Evolutionary conservation across 2,113 vertebrate genomes (phyloP), one percentile per base, ranked within the genome.

Genomic region (Pomatorhinus ruficollis): DNA sequence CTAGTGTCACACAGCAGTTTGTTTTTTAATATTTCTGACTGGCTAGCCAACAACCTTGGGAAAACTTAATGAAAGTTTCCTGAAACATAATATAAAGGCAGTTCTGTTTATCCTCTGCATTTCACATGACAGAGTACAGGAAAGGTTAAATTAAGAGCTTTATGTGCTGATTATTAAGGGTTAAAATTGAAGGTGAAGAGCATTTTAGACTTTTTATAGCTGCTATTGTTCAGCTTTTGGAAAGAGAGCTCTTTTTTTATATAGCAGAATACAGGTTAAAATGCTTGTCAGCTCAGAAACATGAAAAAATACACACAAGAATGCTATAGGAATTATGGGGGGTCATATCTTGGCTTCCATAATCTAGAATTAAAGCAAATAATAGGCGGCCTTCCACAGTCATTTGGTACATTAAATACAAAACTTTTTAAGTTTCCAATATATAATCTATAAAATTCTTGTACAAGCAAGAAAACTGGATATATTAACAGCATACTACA

Each of bases 51-150:
- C 37, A 93, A 71, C 80, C 75, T 82, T 89, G 74, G 45, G 49
- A n/a, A 86, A 89, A 52, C 60, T 81, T 90, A 89, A 89, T 72
- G 31, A 39, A 96, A 79, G 78, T 65, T 84, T 92, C 49, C 37
- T 96, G 89, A 93, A 96, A 96, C 56, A 47, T 25, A 50, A 79
- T 71, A 78, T 87, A 94, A 97, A 94, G 59, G 47, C 59, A 83
- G 40, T 96, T 95, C 66, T 75, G 22, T 39, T 95, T 85, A 69
- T 24, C 3, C 33, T 92, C 27, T 69, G 49, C 69, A n/a, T 44
- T 79, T 95, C 76, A 79, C 40, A 69, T 56, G 39, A 78, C 50
- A 89, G 64, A 83, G 47, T 11, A 50, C 6, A 64, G 42, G 53
- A 65, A 76, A 87, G 15, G 72, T 85, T 89, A 86, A 93, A 89